Percentiles rank a stretch among this genome's conserved stretches.
phyloP scores from a whole-genome alignment of 2,888 invertebrate species.

The Drosophila incognita region DNA sequence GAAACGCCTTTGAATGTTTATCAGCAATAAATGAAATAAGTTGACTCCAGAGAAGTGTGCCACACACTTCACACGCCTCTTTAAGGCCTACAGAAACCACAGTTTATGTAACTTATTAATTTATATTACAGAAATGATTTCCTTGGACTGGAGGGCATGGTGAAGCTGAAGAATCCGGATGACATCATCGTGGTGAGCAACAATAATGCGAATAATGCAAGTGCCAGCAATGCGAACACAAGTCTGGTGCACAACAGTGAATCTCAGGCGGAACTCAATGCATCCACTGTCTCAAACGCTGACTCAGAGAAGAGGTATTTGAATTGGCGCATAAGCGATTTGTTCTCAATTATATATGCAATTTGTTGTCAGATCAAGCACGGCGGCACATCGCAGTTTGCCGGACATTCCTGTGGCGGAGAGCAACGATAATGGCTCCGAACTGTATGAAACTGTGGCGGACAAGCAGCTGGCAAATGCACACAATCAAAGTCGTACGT shows the following conservation, averaged over 20 bases:
- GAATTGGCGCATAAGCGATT: not conserved
- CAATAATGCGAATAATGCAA: conserved; percentile 36
- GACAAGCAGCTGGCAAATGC: conserved; percentile 85
- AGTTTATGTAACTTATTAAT: not conserved
- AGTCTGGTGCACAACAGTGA: conserved; percentile 73
- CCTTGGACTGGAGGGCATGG: conserved; percentile 90
- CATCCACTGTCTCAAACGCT: conserved; percentile 83
- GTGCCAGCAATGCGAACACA: conserved; percentile 34
- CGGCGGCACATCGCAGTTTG: conserved; percentile 90
- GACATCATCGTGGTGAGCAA: conserved; percentile 85
- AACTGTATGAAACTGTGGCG: conserved; percentile 93
- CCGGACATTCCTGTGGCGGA: conserved; percentile 93
- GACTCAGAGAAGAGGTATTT: conserved; percentile 83
- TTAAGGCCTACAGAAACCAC: not conserved
- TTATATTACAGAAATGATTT: conserved; percentile 87
- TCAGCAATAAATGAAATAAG: not conserved
- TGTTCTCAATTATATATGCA: not conserved
- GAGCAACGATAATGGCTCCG: conserved; percentile 91
- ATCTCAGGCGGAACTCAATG: conserved; percentile 83
- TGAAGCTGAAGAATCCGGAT: conserved; percentile 90
- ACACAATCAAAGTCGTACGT: conserved; percentile 84
- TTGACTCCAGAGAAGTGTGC: not conserved
- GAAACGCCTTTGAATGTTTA: not conserved
- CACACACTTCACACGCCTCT: not conserved
- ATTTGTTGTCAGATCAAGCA: conserved; percentile 81